phyloP scores from a whole-genome alignment of 2,888 invertebrate species.

The Pseudeuparius sepicola region DNA sequence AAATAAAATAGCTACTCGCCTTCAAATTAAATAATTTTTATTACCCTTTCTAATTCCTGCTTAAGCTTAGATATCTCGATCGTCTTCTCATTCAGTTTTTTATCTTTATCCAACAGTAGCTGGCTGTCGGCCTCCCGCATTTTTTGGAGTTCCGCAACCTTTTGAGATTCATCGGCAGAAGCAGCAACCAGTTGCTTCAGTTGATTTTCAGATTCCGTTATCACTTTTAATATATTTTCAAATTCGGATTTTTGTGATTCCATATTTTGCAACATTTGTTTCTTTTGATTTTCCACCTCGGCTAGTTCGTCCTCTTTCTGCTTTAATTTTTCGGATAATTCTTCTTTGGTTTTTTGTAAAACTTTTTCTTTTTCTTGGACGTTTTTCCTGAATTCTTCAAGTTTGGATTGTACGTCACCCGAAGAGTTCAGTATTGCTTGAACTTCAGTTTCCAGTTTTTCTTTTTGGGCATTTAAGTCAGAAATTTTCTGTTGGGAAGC shows the following conservation, averaged over 20 bases:
- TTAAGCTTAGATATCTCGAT: no score
- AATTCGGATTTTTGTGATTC: constrained; percentile 16
- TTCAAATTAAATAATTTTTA: no score
- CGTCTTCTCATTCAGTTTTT: no score
- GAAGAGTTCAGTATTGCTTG: constrained; percentile 24
- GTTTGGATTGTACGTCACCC: constrained; percentile 27
- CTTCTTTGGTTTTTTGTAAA: constrained; percentile 24
- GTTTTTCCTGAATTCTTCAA: constrained; percentile 28
- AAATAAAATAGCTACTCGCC: no score
- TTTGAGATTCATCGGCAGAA: no score
- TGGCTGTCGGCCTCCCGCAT: no score
- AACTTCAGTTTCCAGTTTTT: no score
- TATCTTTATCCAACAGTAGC: no score
- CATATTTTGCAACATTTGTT: constrained; percentile 14
- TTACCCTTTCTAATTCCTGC: no score
- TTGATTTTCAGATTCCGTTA: constrained; percentile 17
- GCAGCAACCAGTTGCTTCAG: constrained; percentile 17
- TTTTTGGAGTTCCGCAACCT: constrained; percentile 15
- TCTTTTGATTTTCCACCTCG: constrained; percentile 7
- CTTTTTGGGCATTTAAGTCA: constrained; percentile 11
- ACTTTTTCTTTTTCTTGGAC: constrained; percentile 28
- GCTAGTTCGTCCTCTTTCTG: constrained; percentile 23
- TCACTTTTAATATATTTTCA: constrained; percentile 16
- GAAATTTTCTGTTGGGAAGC: constrained; percentile 10
- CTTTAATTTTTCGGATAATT: constrained; percentile 26